Evolutionary conservation across 2,888 invertebrate genomes (phyloP).

Genomic region (Bellardia bayeri): DNA sequence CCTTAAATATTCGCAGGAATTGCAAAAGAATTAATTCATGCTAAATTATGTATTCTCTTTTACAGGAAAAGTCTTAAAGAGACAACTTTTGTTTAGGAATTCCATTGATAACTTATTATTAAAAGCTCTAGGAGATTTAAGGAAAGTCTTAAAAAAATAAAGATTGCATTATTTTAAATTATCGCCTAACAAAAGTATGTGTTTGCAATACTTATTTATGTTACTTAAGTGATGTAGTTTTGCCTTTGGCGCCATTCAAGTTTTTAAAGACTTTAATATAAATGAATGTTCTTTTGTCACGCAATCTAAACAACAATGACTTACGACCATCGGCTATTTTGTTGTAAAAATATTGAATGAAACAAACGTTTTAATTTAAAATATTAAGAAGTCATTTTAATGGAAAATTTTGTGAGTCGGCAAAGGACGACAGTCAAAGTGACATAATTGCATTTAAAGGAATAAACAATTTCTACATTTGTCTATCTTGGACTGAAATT

Average conservation of each 20-base stretch:
- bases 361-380: constrained; percentile 49
- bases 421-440: constrained; percentile 17
- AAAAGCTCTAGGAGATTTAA: too few species aligned
- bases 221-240: constrained; percentile 37
- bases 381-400: constrained; percentile 38
- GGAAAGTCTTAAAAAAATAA: too few species aligned
- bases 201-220: constrained; percentile 32
- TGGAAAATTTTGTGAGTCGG: constrained; percentile 22
- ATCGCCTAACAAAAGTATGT: not conserved
- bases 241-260: constrained; percentile 64
- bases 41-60: not conserved
- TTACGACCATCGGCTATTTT: constrained; percentile 64
- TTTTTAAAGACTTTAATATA: constrained; percentile 51
- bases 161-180: constrained; percentile 21
- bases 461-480: not conserved
- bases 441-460: not conserved
- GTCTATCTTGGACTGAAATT: too few species aligned
- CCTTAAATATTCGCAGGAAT: not conserved
- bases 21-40: constrained; percentile 36
- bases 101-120: too few species aligned
- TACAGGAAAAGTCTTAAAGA: too few species aligned
- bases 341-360: constrained; percentile 36
- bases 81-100: too few species aligned
- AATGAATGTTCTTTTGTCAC: constrained; percentile 76
- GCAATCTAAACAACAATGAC: constrained; percentile 73